phyloP scores from a whole-genome alignment of 2,888 invertebrate genomes.

The Allolobophora icterica region DNA sequence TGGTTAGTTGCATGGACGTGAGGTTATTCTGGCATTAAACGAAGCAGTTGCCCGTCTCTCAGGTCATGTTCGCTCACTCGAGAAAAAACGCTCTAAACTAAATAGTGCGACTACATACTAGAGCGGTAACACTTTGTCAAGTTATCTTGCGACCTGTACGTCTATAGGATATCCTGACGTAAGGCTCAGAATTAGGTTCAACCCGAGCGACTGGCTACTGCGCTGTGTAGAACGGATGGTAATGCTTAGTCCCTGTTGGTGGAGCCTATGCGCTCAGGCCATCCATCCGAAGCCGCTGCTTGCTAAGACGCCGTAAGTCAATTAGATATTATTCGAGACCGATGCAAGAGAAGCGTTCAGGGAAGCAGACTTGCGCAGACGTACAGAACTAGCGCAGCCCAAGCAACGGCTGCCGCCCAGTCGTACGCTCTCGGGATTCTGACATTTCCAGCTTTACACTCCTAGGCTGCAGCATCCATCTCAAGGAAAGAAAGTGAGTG shows the following conservation, averaged over 20 bases:
- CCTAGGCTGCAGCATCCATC: not conserved
- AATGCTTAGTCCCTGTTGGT: not conserved
- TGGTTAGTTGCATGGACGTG: not conserved
- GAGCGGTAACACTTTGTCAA: not conserved
- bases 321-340: not conserved
- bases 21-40: not conserved
- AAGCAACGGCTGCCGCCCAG: not conserved
- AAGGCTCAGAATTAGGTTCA: not conserved
- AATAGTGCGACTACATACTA: not conserved
- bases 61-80: not conserved
- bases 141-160: not conserved
- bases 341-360: not conserved
- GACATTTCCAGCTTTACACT: constrained; percentile 17
- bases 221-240: not conserved
- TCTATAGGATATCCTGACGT: constrained; percentile 17
- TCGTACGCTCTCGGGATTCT: not conserved
- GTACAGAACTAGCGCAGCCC: not conserved
- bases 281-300: not conserved
- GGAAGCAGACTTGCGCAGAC: not conserved
- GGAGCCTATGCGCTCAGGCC: not conserved
- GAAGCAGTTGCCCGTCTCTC: not conserved
- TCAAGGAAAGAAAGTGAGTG: not conserved
- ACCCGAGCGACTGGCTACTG: not conserved
- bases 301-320: not conserved
- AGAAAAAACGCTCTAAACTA: not conserved